Conservation (phyloP, 1,140 invertebrate species). For the Notospermus geniculatus region DNA sequence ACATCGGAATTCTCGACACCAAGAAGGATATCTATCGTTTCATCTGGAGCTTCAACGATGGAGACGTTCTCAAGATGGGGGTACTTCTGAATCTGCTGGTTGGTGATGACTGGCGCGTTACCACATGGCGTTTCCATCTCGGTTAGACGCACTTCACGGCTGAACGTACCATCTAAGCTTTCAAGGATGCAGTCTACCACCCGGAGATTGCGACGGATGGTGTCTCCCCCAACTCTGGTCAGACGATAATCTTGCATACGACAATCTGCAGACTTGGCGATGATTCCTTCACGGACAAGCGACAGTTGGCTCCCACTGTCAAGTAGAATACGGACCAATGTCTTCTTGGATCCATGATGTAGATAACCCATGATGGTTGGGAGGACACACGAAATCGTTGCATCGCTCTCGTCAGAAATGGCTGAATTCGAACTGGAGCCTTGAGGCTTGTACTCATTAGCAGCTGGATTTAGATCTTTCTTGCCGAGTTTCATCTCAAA, state of each 20-base stretch:
- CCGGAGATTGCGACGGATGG: background rate
- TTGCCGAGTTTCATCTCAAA: background rate
- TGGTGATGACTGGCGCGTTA: background rate
- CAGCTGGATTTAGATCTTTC: background rate
- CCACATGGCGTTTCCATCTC: constrained; percentile 8
- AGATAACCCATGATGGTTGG: too few relatives aligned
- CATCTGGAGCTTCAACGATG: background rate
- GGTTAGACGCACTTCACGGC: background rate
- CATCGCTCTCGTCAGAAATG: background rate
- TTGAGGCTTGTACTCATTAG: too few relatives aligned
- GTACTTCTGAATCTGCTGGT: background rate
- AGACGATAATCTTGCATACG: background rate
- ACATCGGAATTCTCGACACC: constrained; percentile 1
- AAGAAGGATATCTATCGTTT: background rate
- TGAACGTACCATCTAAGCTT: constrained; percentile 2
- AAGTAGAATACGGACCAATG: too few relatives aligned
- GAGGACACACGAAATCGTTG: background rate
- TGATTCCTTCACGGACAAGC: too few relatives aligned
- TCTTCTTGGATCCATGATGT: too few relatives aligned
- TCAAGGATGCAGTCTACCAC: background rate
- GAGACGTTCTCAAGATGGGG: background rate
- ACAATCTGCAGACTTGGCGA: too few relatives aligned
- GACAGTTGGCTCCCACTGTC: too few relatives aligned
- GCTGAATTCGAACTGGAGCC: background rate
- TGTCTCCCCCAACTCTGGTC: background rate